A percentile compares a stretch with the other conserved stretches of the same genome.
Conservation (phyloP, 2,113 vertebrate genomes). For the Pleuronectes platessa region DNA sequence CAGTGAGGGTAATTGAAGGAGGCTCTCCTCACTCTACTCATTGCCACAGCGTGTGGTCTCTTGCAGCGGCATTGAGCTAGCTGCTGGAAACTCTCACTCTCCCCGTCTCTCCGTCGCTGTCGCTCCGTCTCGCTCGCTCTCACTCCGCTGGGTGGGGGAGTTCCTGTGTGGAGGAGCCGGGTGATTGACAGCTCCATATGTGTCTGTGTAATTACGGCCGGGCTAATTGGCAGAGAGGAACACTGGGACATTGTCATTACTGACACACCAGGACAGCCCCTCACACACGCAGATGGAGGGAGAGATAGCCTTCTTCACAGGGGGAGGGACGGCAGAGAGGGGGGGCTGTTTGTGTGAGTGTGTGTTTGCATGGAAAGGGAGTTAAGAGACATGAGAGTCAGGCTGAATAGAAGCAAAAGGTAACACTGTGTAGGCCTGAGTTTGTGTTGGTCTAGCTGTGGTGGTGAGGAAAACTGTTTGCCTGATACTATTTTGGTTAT, state of each 20-base stretch:
- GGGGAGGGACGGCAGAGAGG: conserved; percentile 39
- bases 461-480: conserved; percentile 16
- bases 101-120: conserved; percentile 10
- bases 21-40: conserved; percentile 49
- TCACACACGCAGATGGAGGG: conserved; percentile 68
- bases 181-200: conserved; percentile 84
- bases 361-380: conserved; percentile 23
- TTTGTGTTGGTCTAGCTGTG: conserved; percentile 22
- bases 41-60: conserved; percentile 61
- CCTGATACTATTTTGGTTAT: conserved; percentile 30
- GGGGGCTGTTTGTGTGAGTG: conserved; percentile 26
- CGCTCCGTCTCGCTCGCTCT: conserved; percentile 37
- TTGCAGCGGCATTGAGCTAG: conserved; percentile 38
- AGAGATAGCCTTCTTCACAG: conserved; percentile 59
- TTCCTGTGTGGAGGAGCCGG: conserved; percentile 76
- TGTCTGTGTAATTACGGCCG: conserved; percentile 83
- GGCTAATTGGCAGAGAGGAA: conserved; percentile 85
- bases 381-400: conserved; percentile 34
- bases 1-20: conserved; percentile 60
- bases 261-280: conserved; percentile 77
- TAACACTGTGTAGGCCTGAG: conserved; percentile 5
- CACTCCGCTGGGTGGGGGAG: conserved; percentile 72
- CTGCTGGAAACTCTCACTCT: conserved; percentile 12
- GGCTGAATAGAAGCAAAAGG: conserved; percentile 21
- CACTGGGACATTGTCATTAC: conserved; percentile 83